Base-by-base conservation (phyloP, 2,888 invertebrate genomes). In the Oithona nana region DNA sequence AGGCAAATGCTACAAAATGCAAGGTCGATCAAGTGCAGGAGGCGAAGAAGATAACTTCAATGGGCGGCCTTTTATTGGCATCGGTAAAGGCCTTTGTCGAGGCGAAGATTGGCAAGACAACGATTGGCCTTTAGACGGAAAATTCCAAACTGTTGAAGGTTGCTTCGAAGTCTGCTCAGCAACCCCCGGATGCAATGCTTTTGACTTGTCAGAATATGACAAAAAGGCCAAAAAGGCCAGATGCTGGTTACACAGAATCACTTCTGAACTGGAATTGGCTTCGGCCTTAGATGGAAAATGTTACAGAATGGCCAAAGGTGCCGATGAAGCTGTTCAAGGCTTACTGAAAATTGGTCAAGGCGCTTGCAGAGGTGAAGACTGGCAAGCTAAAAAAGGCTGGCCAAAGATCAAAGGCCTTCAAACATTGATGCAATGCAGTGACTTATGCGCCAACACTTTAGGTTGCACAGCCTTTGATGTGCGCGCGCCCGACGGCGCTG, bases 401-500 rank as follows among this genome's bases (percentile, higher is more conserved):
- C 49, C 28, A 48, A 48, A 22, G 49, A 4, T 60, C 2, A 28
- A 60, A 24, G 60, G 60, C 4, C 20, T 16, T 51, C 20, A 22
- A 58, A 51, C 28, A 2, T 22, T 51, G 20, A 60, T 39, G 51
- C 51, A 60, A 2, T 60, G 60, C 51, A 51, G 48, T 24, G 39
- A 51, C 26, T n/a, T 22, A 3, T 60, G 51, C 28, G 22, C n/a
- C 20, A 60, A 11, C 3, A 3, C 49, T n/a, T 51, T 20, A 22
- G 60, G 60, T 13, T 50, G 51, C 28, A 49, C 49, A 2, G 60
- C 60, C n/a, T 60, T 60, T 28, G 60, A 60, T 28, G n/a, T 60
- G 11, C 2, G 57, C n/a, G 16, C 24, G 13, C 1, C 2, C 16
- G 57, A 57, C 4, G 11, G 11, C 1, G 28, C 6, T 16, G 28